Conservation (phyloP, 2,113 vertebrate species). For the Microtus ochrogaster region DNA sequence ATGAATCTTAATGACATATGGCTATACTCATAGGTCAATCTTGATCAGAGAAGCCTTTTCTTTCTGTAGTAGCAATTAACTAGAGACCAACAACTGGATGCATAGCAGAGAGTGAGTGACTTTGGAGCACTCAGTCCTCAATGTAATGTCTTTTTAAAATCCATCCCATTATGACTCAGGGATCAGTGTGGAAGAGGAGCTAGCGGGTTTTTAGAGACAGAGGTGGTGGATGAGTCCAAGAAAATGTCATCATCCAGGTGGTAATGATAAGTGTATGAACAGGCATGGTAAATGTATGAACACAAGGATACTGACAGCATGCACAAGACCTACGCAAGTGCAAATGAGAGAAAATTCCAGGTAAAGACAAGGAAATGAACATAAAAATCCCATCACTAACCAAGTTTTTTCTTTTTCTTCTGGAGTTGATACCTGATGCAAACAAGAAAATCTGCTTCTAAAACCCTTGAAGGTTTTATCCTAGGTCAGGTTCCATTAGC, state of each 20-base stretch:
- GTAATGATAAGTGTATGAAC: rapidly evolving
- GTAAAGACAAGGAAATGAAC: background rate
- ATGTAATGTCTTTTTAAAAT: background rate
- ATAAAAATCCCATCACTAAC: background rate
- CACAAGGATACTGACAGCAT: background rate
- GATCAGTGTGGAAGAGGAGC: background rate
- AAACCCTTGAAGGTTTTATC: background rate
- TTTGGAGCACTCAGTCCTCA: background rate
- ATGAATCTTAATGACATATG: background rate
- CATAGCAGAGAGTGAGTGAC: background rate
- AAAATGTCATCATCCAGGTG: background rate
- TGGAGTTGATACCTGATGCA: background rate
- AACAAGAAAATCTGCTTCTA: background rate
- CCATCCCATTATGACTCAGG: rapidly evolving
- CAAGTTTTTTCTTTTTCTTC: background rate
- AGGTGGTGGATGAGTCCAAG: background rate
- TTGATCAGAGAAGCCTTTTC: background rate
- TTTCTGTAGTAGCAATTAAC: background rate
- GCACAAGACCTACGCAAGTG: background rate
- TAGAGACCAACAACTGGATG: too few species aligned
- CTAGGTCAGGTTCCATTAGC: background rate
- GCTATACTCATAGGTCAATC: too few species aligned
- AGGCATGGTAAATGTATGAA: background rate
- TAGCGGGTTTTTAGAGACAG: background rate
- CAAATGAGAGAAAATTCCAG: background rate